Evolutionary conservation across 2,113 vertebrate species (phyloP).

Genomic region (Micronycteris hirsuta): DNA sequence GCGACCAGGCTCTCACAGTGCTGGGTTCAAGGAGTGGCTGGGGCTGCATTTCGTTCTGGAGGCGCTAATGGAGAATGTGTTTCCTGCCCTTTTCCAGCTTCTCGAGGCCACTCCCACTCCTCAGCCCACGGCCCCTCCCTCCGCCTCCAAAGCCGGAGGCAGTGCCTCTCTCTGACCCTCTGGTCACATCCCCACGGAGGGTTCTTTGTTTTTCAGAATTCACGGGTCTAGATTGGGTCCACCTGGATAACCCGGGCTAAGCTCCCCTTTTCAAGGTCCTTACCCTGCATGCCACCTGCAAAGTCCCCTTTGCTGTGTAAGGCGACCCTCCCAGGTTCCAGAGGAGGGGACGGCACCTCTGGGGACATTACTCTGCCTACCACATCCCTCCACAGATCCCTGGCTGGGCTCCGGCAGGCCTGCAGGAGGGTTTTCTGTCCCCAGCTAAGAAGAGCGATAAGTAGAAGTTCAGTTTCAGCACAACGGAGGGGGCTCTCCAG

Average conservation of each 20-base stretch:
- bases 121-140: neutral
- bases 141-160: neutral
- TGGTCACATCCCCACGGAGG: neutral
- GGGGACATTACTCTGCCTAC: neutral
- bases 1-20: neutral
- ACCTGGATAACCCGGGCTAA: neutral
- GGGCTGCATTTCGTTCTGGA: neutral
- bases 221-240: neutral
- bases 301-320: neutral
- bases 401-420: conserved; percentile 41
- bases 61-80: neutral
- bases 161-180: neutral
- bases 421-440: conserved; percentile 66
- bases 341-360: neutral
- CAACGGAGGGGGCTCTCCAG: conserved; percentile 76
- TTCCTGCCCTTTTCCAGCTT: neutral
- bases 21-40: neutral
- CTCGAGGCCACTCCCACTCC: neutral
- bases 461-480: conserved; percentile 73
- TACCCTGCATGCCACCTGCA: neutral
- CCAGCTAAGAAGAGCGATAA: conserved; percentile 77
- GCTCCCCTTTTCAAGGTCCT: neutral
- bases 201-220: neutral
- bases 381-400: neutral
- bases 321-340: neutral